Base-by-base conservation (phyloP, 1,140 invertebrate species). In the Ericerus pela region DNA sequence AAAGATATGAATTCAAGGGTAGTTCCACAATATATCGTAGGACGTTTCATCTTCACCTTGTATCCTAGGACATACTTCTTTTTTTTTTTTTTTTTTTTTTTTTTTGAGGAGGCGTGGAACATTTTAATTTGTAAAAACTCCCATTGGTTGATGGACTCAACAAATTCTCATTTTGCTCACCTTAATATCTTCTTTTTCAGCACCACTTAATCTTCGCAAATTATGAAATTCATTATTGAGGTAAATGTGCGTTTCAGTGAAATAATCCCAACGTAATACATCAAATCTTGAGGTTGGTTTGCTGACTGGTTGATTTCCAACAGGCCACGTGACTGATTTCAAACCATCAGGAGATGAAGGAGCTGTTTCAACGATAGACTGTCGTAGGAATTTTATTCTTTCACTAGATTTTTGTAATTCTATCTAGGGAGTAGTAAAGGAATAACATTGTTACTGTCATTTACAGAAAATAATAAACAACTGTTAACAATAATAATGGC, bases 171-270 rank as follows among this genome's bases (percentile, higher is more conserved):
- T 14, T 3, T 33, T 51, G 16, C 53, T 57, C 52, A 76, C 73
- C 58, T 76, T 67, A 43, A 88, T 74, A 69, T 88, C 85, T 54
- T 72, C 59, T 61, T 76, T 76, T 59, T 81, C 76, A 18, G 77
- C 75, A 56, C 75, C 76, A 64, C 69, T 71, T 20, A 82, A 70
- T 41, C 73, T 64, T 41, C 71, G 69, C 1, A 81, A 63, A 47
- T 75, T 79, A 33, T 71, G 70, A 63, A 80, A 80, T 63, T 86
- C 82, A 64, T 79, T 78, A 5, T 79, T 75, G 63, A 84, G 74
- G 66, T 82, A 89, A 18, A 83, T 76, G 66, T 92, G 82, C n/a
- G 82, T 82, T 37, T 72, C 71, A 65, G 91, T 92, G 64, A 95
- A 87, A 65, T 85, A 81, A 22, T 82, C 78, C 84, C 87, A 93